Evolutionary conservation across 2,797 vertebrate species (phyloP).

Genomic region (Siniperca undulata): DNA sequence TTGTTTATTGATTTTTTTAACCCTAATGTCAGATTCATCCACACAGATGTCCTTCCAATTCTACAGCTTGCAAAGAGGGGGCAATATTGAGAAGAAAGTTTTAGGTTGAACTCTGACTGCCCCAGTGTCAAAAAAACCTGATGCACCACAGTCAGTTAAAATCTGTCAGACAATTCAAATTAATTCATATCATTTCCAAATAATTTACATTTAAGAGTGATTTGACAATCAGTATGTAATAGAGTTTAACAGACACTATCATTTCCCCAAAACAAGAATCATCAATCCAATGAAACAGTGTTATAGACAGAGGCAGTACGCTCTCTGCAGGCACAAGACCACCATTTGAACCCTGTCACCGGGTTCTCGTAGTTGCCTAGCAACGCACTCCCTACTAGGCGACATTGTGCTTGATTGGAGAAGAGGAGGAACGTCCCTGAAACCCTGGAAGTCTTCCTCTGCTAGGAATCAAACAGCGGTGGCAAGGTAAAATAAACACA

Average conservation of each 20-base stretch:
- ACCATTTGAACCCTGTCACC: conserved; percentile 80
- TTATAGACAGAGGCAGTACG: conserved; percentile 37
- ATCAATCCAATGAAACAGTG: conserved; percentile 39
- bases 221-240: conserved; percentile 31
- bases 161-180: conserved; percentile 16
- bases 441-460: conserved; percentile 77
- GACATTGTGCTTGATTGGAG: conserved; percentile 80
- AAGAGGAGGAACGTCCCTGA: conserved; percentile 75
- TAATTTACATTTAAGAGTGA: conserved; percentile 1
- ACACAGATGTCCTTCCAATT: not conserved
- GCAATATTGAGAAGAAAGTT: conserved; percentile 18
- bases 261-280: conserved; percentile 19
- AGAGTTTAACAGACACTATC: not conserved
- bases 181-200: conserved; percentile 18
- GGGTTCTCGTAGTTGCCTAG: conserved; percentile 86
- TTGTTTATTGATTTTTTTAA: conserved; percentile 48
- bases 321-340: conserved; percentile 72
- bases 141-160: conserved; percentile 16
- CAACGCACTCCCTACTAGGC: conserved; percentile 80
- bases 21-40: conserved; percentile 21
- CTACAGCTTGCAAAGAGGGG: conserved; percentile 27
- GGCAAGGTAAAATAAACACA: conserved; percentile 71
- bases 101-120: conserved; percentile 4
- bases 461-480: conserved; percentile 61
- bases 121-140: not conserved